phyloP scores from a whole-genome alignment of 2,113 vertebrate species.

The Alligator sinensis region DNA sequence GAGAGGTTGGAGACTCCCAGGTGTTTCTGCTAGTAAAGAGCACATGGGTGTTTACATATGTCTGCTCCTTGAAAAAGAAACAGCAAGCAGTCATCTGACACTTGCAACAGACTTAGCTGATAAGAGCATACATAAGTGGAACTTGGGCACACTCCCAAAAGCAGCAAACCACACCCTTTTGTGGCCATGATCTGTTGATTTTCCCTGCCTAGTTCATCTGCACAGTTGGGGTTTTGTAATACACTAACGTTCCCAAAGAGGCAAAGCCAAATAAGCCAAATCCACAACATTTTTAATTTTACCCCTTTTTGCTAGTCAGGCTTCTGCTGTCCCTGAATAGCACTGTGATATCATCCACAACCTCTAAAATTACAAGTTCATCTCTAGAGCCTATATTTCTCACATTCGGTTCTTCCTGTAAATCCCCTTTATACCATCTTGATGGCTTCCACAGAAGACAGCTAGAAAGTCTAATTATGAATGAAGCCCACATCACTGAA shows the following conservation, averaged over 20 bases:
- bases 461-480: not conserved
- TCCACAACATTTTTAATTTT: conserved; percentile 3
- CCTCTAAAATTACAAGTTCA: not conserved
- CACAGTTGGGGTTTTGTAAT: not conserved
- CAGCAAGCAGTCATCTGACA: conserved; percentile 10
- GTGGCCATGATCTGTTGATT: not conserved
- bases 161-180: not conserved
- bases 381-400: not conserved
- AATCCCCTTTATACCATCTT: not conserved
- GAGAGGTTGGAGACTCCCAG: not conserved
- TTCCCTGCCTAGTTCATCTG: not conserved
- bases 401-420: not conserved
- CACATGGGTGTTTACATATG: not conserved
- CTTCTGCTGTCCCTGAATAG: not conserved
- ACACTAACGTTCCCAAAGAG: not conserved
- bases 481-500: not conserved
- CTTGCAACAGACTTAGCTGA: conserved; percentile 20
- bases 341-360: not conserved
- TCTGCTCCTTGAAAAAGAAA: conserved; percentile 11
- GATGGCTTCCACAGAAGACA: not conserved
- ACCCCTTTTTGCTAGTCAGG: not conserved
- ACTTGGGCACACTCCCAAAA: not conserved
- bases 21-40: not conserved
- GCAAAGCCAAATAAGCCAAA: not conserved
- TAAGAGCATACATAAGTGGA: not conserved